Percentiles rank a stretch among this genome's conserved stretches.
Evolutionary conservation across 2,113 vertebrate species (phyloP).

Genomic region (Poeciliopsis occidentalis): DNA sequence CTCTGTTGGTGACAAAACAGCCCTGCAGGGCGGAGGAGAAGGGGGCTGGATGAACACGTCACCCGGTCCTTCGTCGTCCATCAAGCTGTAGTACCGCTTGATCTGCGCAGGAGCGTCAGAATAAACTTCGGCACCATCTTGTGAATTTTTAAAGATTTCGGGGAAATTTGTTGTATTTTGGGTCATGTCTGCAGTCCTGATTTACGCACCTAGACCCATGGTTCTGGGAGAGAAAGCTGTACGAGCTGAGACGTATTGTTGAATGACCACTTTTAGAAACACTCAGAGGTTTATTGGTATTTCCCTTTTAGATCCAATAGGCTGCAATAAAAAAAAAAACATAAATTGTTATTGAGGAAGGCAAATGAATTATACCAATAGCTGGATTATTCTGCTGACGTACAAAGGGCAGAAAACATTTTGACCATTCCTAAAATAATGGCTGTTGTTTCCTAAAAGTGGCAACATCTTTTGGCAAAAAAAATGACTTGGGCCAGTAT

Average conservation of each 20-base stretch:
- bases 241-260: conserved; percentile 4
- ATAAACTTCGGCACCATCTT: neutral
- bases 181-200: conserved; percentile 8
- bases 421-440: too few species aligned
- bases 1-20: conserved; percentile 34
- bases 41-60: conserved; percentile 37
- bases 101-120: neutral
- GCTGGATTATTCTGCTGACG: too few species aligned
- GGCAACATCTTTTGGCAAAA: too few species aligned
- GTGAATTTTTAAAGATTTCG: neutral
- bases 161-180: conserved; percentile 12
- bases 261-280: conserved; percentile 9
- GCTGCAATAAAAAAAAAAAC: conserved; percentile 12
- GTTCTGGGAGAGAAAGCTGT: conserved; percentile 17
- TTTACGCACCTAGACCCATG: conserved; percentile 41
- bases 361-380: neutral
- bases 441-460: too few species aligned
- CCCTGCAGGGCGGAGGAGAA: neutral
- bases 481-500: too few species aligned
- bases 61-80: conserved; percentile 42
- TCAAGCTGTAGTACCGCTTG: conserved; percentile 19
- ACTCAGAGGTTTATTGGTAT: neutral
- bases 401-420: too few species aligned
- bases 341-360: conserved; percentile 5
- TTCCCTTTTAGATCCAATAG: neutral